A percentile compares a stretch with the other conserved stretches of the same genome.
Conservation (phyloP, 2,888 invertebrate species). For the Notodonta ziczac region DNA sequence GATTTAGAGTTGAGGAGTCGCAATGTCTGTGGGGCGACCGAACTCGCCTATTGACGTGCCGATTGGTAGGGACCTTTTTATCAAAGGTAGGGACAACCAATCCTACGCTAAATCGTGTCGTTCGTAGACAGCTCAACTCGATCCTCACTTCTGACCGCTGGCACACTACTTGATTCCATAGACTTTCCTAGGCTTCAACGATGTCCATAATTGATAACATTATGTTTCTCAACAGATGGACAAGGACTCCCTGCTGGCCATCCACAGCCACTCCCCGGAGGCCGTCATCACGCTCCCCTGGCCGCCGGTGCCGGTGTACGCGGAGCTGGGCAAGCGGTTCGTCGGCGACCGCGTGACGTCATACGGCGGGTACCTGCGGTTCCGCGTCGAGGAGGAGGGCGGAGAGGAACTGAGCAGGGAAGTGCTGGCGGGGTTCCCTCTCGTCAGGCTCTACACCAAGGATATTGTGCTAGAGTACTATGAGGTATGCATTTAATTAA, state of each 20-base stretch:
- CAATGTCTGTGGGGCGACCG: too few species aligned
- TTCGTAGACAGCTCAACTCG: too few species aligned
- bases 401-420: conserved; percentile 83
- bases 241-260: conserved; percentile 66
- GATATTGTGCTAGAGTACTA: conserved; percentile 91
- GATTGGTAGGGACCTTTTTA: too few species aligned
- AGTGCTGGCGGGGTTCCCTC: conserved; percentile 87
- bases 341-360: conserved; percentile 95
- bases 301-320: conserved; percentile 89
- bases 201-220: too few species aligned
- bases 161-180: too few species aligned
- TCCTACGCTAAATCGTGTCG: too few species aligned
- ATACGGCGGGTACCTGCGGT: conserved; percentile 95
- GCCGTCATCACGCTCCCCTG: conserved; percentile 72
- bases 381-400: conserved; percentile 88
- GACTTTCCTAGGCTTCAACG: too few species aligned
- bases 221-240: conserved; percentile 56
- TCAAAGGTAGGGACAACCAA: too few species aligned
- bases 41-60: too few species aligned
- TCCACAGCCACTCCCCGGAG: conserved; percentile 68
- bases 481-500: conserved; percentile 59
- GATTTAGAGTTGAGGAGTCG: too few species aligned
- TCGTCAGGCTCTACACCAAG: conserved; percentile 92
- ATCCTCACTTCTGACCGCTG: too few species aligned
- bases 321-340: conserved; percentile 92